Conservation (phyloP, 1,140 invertebrate species). For the Calliphora vicina region DNA sequence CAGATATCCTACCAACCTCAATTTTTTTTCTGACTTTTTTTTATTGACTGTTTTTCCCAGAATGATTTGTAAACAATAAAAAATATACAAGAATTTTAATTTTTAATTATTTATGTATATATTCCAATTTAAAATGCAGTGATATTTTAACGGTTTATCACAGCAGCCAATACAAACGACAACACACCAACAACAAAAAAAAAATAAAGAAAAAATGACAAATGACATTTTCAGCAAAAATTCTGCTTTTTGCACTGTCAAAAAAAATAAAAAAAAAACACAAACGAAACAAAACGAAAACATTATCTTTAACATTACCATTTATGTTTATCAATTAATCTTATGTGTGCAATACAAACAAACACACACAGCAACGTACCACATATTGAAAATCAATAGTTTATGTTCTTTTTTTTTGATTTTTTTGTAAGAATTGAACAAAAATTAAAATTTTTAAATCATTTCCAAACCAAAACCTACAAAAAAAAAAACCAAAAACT, state of each 20-base stretch:
- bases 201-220: not conserved
- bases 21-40: too few species aligned
- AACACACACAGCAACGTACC: too few species aligned
- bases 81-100: not conserved
- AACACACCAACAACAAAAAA: not conserved
- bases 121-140: not conserved
- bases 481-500: too few species aligned
- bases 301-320: conserved; percentile 28
- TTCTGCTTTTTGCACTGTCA: not conserved
- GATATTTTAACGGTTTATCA: not conserved
- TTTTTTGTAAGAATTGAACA: not conserved
- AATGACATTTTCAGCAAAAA: conserved; percentile 24
- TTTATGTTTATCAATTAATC: conserved; percentile 32
- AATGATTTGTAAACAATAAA: not conserved
- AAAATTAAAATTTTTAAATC: conserved; percentile 17
- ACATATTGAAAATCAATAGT: too few species aligned
- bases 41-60: not conserved
- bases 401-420: not conserved
- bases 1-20: too few species aligned
- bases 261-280: too few species aligned
- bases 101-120: not conserved
- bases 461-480: not conserved
- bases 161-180: too few species aligned
- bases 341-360: not conserved
- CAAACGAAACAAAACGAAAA: not conserved